phyloP scores from a whole-genome alignment of 2,113 vertebrate genomes.

The Aegotheles bennettii region DNA sequence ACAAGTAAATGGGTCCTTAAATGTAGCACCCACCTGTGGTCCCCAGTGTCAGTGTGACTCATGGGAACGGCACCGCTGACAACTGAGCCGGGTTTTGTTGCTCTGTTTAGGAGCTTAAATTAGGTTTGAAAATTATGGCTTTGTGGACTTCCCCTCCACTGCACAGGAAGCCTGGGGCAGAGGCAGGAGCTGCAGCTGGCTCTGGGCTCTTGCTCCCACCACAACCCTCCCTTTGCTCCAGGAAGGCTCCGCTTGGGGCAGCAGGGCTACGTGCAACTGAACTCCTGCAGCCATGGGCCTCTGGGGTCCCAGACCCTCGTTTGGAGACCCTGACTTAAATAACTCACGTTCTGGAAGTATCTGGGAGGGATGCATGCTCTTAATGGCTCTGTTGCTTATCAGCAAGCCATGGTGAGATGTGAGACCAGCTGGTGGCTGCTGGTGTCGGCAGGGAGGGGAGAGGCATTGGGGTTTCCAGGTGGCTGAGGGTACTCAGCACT shows the following conservation, averaged over 20 bases:
- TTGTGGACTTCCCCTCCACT: fast-evolving
- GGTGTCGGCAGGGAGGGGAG: fast-evolving
- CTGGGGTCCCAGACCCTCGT: fast-evolving
- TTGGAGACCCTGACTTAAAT: too few relatives aligned
- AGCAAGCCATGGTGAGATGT: background rate
- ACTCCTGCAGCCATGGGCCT: background rate
- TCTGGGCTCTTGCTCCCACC: background rate
- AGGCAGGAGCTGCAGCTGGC: background rate
- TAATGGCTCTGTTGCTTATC: background rate
- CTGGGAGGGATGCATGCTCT: background rate
- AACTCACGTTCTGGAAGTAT: fast-evolving
- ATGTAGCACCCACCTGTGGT: background rate
- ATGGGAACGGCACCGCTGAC: background rate
- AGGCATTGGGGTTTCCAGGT: background rate
- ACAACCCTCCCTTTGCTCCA: background rate
- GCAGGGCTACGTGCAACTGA: fast-evolving
- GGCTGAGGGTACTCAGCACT: background rate
- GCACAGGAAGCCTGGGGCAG: background rate
- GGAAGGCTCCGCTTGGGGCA: background rate
- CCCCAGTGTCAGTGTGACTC: background rate
- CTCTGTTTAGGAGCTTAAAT: background rate
- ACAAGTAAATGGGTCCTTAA: background rate
- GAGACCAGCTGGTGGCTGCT: background rate
- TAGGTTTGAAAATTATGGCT: background rate
- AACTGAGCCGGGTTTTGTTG: background rate